Conservation (phyloP, 2,113 vertebrate genomes). For the Syngnathus scovelli region DNA sequence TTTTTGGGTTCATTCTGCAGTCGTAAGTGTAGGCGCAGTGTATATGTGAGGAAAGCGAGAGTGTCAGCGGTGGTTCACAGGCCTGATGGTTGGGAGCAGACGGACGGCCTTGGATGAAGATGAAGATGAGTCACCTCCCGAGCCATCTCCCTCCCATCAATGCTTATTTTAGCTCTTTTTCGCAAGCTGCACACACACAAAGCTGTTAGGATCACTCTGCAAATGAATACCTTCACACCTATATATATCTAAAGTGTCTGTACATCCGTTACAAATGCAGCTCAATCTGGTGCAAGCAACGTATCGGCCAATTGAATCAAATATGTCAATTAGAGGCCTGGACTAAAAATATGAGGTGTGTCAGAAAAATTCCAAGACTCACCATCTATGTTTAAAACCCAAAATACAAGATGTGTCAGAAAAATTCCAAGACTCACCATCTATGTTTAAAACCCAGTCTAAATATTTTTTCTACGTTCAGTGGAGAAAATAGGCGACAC, state of each 20-base stretch:
- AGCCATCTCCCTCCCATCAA: constrained; percentile 27
- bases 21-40: constrained; percentile 52
- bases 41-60: constrained; percentile 12
- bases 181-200: background rate
- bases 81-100: constrained; percentile 48
- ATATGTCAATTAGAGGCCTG: background rate
- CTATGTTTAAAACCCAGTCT: too few species aligned
- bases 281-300: background rate
- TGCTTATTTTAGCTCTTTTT: constrained; percentile 1
- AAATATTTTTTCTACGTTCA: background rate
- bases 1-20: constrained; percentile 49
- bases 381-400: background rate
- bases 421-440: too few species aligned
- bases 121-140: constrained; percentile 55
- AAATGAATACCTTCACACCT: constrained; percentile 1
- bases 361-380: background rate
- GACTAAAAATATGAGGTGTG: background rate
- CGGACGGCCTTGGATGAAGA: constrained; percentile 53
- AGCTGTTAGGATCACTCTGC: background rate
- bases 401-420: too few species aligned
- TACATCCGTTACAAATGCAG: constrained; percentile 3
- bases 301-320: background rate
- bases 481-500: background rate
- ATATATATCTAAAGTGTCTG: background rate
- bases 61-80: constrained; percentile 51